Evolutionary conservation across 2,797 vertebrate genomes (phyloP), one percentile per base, ranked within the genome.

Genomic region (Dipus sagitta): DNA sequence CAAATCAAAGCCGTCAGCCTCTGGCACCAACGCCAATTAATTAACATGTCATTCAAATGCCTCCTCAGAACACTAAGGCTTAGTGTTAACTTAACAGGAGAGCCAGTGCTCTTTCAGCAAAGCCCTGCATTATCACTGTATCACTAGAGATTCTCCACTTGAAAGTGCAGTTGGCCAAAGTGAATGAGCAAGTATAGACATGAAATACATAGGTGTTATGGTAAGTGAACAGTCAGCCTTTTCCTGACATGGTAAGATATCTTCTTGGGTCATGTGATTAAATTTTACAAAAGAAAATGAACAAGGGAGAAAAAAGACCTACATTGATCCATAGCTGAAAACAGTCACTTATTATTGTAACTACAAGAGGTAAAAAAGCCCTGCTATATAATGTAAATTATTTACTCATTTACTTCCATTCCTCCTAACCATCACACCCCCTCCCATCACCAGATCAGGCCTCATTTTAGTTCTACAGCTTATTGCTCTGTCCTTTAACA

Each of bases 31-130:
- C 97, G 96, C 95, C 98, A 98, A 97, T 98, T 98, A 98, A 98
- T 98, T 98, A 98, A 97, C 97, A 97, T 97, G 97, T 97, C 96
- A 98, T 98, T 98, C 98, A 98, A 97, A 98, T 98, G 98, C 96
- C 96, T 97, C 90, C 97, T 98, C 97, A 96, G 97, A 98, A 97
- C 97, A 97, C 96, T 94, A 97, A 97, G 97, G 97, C 97, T 98
- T 97, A 96, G 95, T 96, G n/a, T n/a, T n/a, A n/a, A n/a, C 96
- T 98, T 97, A 97, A 97, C 94, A 96, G 2, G 88, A 98, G 97
- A 98, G 97, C 96, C 96, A 97, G 86, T 95, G 96, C 97, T 98
- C 96, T 97, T 90, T 96, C 92, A 96, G 97, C 94, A 97, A 98
- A 98, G 97, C 97, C 97, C 97, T 96, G 96, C 96, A 97, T 98